Conservation (phyloP, 2,888 invertebrate species). For the Tipula confusa region DNA sequence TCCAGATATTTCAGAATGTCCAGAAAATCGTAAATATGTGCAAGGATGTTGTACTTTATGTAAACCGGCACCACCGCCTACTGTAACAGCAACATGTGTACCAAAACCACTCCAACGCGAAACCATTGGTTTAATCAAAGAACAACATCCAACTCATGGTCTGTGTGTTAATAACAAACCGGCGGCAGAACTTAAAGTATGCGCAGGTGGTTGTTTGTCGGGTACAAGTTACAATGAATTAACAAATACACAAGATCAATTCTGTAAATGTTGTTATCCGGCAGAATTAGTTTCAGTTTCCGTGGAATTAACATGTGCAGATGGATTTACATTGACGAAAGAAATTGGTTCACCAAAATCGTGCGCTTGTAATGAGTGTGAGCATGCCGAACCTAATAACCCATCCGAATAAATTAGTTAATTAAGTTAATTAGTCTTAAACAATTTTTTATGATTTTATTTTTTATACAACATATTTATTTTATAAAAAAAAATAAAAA, state of each 20-base stretch:
- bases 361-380: conserved; percentile 30
- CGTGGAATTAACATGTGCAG: conserved; percentile 49
- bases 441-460: not conserved
- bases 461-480: not conserved
- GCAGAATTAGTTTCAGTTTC: not conserved
- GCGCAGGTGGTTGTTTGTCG: conserved; percentile 66
- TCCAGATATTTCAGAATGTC: conserved; percentile 60
- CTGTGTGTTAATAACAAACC: conserved; percentile 60
- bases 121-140: conserved; percentile 58
- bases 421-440: not conserved
- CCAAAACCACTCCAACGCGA: conserved; percentile 53
- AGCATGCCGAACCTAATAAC: not conserved
- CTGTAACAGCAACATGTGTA: conserved; percentile 50
- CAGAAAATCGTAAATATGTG: conserved; percentile 53
- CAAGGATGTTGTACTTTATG: conserved; percentile 69
- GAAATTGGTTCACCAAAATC: conserved; percentile 30
- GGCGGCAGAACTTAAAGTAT: conserved; percentile 62
- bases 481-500: not conserved
- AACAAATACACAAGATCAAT: not conserved
- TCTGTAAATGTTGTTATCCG: conserved; percentile 4
- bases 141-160: conserved; percentile 53
- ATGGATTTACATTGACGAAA: conserved; percentile 44
- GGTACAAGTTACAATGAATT: conserved; percentile 59
- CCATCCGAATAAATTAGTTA: not conserved
- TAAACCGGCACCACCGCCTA: conserved; percentile 43